These are phyloP conservation scores for Porphyrio hochstetteri DNA, from an alignment of 2,113 vertebrate species.

Conservation along the genomic window DNA sequence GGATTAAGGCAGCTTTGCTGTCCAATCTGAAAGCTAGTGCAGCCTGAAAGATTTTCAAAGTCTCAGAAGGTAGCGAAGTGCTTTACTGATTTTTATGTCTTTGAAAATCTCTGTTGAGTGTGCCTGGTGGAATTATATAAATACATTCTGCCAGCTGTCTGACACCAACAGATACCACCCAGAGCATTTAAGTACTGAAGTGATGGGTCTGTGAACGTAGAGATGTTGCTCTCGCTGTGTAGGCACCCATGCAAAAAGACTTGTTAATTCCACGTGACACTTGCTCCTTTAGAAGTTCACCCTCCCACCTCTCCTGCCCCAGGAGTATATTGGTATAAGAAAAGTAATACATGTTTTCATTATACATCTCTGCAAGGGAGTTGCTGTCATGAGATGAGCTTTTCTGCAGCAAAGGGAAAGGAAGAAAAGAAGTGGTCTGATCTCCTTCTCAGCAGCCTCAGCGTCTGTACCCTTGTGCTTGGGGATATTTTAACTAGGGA, in stretches of 20 bases:
- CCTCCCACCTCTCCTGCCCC: neutral
- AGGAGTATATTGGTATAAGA: neutral
- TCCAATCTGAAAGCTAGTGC: neutral
- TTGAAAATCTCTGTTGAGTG: conserved; percentile 44
- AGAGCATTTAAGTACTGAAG: neutral
- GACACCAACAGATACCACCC: neutral
- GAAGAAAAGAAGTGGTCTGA: neutral
- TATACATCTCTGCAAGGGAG: neutral
- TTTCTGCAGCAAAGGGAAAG: neutral
- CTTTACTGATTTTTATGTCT: conserved; percentile 56
- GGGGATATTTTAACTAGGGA: neutral
- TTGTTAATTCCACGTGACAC: neutral
- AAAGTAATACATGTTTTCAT: neutral
- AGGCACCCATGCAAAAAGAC: neutral
- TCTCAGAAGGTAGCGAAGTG: conserved; percentile 28
- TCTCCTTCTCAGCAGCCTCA: neutral
- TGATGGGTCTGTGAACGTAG: neutral
- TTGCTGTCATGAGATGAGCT: neutral
- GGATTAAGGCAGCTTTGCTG: conserved; percentile 43
- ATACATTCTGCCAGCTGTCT: conserved; percentile 20
- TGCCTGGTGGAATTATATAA: conserved; percentile 8
- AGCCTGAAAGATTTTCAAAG: conserved; percentile 33
- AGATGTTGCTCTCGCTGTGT: neutral
- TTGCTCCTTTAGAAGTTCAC: neutral
- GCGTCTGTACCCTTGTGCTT: neutral